Conservation (phyloP, 2,888 invertebrate species). For the Muscina levida region DNA sequence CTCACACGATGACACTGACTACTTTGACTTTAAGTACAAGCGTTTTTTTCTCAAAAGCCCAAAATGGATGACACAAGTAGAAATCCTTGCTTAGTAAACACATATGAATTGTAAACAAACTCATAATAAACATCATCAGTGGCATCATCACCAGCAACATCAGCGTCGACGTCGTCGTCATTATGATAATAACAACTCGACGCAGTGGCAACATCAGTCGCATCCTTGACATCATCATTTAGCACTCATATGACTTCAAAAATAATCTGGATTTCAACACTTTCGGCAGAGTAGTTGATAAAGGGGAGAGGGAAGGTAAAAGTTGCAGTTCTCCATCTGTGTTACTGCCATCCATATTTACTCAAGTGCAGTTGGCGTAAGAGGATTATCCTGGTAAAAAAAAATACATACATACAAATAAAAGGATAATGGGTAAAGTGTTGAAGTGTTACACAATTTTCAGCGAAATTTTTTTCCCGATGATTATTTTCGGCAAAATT, state of each 20-base stretch:
- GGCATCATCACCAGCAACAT: conserved; percentile 36
- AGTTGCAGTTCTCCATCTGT: neutral
- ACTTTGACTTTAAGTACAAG: conserved; percentile 61
- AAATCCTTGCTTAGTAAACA: conserved; percentile 33
- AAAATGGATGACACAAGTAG: neutral
- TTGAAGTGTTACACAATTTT: conserved; percentile 59
- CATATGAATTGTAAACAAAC: conserved; percentile 65
- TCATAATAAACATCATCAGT: conserved; percentile 45
- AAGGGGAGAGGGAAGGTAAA: neutral
- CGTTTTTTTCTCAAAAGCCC: neutral
- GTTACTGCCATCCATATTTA: conserved; percentile 60
- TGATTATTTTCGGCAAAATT: conserved; percentile 16
- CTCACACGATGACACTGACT: conserved; percentile 44
- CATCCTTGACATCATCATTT: conserved; percentile 21
- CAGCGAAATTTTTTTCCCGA: conserved; percentile 35
- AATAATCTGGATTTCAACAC: conserved; percentile 12
- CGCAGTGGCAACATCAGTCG: neutral
- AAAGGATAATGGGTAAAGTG: conserved; percentile 60
- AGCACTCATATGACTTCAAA: neutral
- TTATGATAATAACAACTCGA: neutral
- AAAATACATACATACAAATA: too few species aligned
- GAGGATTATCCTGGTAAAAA: conserved; percentile 63
- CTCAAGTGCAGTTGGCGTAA: conserved; percentile 65
- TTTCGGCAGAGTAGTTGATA: neutral
- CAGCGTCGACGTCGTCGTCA: neutral